A percentile compares a stretch with the other conserved stretches of the same genome.
phyloP scores from a whole-genome alignment of 2,888 invertebrate species.

The Chloromyia formosa region DNA sequence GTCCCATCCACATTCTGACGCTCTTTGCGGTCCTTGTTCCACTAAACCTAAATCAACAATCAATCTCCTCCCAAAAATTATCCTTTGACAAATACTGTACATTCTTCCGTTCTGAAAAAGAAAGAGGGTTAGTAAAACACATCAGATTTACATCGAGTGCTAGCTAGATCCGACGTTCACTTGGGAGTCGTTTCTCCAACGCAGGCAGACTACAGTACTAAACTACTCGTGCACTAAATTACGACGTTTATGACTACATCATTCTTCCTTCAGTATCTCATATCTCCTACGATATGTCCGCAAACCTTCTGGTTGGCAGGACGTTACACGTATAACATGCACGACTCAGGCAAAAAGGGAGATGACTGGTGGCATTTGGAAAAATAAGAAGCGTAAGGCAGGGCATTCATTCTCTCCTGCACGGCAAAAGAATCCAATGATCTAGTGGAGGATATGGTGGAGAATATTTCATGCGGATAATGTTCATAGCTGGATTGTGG shows the following conservation, averaged over 20 bases:
- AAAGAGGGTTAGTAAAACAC: background rate
- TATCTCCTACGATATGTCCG: background rate
- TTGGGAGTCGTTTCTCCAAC: background rate
- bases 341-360: background rate
- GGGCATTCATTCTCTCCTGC: background rate
- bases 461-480: conserved; percentile 16
- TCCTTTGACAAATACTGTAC: conserved; percentile 16
- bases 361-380: background rate
- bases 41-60: no score
- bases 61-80: background rate
- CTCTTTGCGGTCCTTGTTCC: no score
- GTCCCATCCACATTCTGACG: no score
- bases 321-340: background rate
- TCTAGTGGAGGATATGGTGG: background rate
- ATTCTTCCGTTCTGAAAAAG: conserved; percentile 27
- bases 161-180: no score
- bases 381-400: background rate
- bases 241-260: background rate
- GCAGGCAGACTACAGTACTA: background rate
- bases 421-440: background rate
- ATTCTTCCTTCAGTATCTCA: background rate
- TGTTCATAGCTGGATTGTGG: background rate
- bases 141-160: background rate
- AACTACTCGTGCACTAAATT: background rate
- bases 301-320: background rate